Conservation (phyloP, 2,888 invertebrate genomes). For the Campoplex capitator region DNA sequence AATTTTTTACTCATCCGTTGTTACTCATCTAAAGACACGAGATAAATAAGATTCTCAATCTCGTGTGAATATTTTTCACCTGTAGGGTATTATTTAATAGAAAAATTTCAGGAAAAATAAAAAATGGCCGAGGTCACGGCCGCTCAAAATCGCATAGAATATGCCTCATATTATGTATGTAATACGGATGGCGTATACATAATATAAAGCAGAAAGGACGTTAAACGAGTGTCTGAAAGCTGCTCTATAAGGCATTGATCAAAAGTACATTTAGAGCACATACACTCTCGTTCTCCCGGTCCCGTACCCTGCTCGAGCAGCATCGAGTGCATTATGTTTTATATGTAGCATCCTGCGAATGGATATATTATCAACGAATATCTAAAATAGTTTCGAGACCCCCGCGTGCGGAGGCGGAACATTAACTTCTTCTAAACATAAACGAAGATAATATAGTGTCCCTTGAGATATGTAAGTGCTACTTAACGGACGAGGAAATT, state of each 20-base stretch:
- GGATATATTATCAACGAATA: conserved; percentile 22
- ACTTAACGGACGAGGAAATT: not conserved
- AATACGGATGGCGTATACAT: not conserved
- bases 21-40: no score
- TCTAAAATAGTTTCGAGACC: not conserved
- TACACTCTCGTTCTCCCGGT: conserved; percentile 26
- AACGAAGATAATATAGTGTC: not conserved
- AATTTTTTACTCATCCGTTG: no score
- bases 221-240: conserved; percentile 68
- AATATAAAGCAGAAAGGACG: conserved; percentile 41
- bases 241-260: conserved; percentile 72
- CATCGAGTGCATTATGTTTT: conserved; percentile 28
- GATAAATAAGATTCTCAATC: no score
- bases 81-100: no score
- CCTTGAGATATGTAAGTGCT: not conserved
- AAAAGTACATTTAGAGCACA: conserved; percentile 71
- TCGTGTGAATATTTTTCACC: no score
- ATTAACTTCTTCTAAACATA: not conserved
- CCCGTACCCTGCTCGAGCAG: not conserved
- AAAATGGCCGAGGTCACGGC: no score
- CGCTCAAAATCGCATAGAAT: no score
- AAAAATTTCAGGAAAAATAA: no score
- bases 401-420: not conserved
- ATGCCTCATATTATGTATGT: not conserved
- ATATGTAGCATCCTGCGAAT: conserved; percentile 17